phyloP scores from a whole-genome alignment of 2,797 vertebrate species.

The Crocidura indochinensis region DNA sequence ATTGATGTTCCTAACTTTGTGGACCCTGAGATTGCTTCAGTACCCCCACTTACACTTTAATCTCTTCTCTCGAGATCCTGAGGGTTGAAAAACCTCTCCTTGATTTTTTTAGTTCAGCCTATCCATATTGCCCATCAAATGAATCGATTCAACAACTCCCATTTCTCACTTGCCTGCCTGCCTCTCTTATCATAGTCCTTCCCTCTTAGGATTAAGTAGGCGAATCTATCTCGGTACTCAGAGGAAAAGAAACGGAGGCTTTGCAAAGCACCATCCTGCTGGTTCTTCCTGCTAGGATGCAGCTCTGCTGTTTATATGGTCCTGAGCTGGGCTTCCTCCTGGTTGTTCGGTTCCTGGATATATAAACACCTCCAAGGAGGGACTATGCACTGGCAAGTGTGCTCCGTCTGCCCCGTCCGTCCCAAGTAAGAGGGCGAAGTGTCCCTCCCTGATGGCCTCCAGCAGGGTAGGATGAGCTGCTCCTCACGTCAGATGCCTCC shows the following conservation, averaged over 20 bases:
- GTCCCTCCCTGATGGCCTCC: not conserved
- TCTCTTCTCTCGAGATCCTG: not conserved
- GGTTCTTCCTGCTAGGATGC: not conserved
- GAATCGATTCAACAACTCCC: not conserved
- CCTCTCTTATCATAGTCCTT: not conserved
- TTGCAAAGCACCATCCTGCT: slow-evolving; percentile 39
- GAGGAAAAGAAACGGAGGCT: slow-evolving; percentile 16
- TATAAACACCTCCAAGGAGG: not conserved
- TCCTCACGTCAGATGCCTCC: not conserved
- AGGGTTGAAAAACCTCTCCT: slow-evolving; percentile 14
- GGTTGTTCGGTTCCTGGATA: not conserved
- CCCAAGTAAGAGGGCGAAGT: not conserved
- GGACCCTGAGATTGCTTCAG: not conserved
- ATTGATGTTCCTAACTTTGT: slow-evolving; percentile 19
- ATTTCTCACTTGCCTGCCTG: slow-evolving; percentile 9
- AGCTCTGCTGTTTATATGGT: slow-evolving; percentile 2
- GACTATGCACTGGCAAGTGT: not conserved
- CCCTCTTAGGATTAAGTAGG: slow-evolving; percentile 9
- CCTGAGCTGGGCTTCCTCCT: not conserved
- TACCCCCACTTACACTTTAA: not conserved
- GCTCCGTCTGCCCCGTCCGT: not conserved
- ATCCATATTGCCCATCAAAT: not conserved
- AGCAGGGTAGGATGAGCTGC: not conserved
- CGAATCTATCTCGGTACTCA: slow-evolving; percentile 13
- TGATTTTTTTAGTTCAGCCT: not conserved